Evolutionary conservation across 64 coral and sea anemone species (phyloP), one percentile per base, ranked within the genome.

Genomic region (Catalaphyllia jardinei): DNA sequence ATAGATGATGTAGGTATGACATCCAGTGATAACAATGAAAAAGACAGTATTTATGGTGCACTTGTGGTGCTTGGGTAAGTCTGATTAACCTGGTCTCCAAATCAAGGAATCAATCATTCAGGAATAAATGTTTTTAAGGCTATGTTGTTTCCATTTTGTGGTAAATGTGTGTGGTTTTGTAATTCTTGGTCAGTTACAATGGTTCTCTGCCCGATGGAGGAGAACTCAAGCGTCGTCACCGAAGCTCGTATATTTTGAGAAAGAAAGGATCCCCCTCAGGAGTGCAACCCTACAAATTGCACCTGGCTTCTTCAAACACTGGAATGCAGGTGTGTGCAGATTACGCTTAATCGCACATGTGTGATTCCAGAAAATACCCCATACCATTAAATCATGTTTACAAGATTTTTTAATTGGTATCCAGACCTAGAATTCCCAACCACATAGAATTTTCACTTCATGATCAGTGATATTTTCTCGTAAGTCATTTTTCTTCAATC

Each of bases 261-360:
- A 93, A 96, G 92, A 96, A 83, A 69, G 71, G 76, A 86, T 52
- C 69, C 76, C 83, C 88, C 86, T 93, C 95, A 75, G 95, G 95
- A 82, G 95, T 96, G 57, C 93, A 89, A 87, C 95, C 95, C 72
- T 96, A 62, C 86, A 93, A 90, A 72, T 76, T 93, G 71, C 95
- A 96, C 87, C 88, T 93, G 72, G 95, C 95, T 75, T 93, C 91
- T 29, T 96, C 95, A n/a, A 71, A 93, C 17, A 90, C 88, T 75
- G 95, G 95, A 46, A 93, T 89, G 90, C 88, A 96, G 91, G 95
- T 91, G 87, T 80, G 90, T 88, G 78, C 38, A 80, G 27, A 89
- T 67, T 86, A 38, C 18, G 31, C 50, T 27, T 79, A 29, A 79
- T 79, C 52, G 27, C 52, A 60, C 28, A 27, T 63, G 18, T 81